phyloP scores from a whole-genome alignment of 2,888 invertebrate genomes.

The Mamestra brassicae region DNA sequence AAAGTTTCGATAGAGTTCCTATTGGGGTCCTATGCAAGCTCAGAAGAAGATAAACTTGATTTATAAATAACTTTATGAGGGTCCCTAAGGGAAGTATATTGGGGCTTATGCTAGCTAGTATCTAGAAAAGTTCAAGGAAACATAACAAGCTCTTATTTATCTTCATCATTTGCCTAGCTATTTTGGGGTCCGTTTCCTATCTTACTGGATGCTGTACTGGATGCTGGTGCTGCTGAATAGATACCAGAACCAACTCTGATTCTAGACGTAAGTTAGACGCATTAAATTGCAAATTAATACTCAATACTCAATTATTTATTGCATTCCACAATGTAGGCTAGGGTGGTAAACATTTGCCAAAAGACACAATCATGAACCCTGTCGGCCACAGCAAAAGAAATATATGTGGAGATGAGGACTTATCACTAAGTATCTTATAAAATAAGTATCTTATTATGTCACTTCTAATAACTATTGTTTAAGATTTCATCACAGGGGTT shows the following conservation, averaged over 20 bases:
- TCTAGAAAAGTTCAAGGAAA: not conserved
- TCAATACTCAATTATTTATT: no score
- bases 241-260: not conserved
- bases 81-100: not conserved
- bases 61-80: not conserved
- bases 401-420: no score
- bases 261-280: not conserved
- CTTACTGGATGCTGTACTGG: not conserved
- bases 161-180: not conserved
- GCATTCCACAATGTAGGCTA: no score
- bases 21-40: not conserved
- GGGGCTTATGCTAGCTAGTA: not conserved
- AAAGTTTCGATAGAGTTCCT: no score
- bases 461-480: not conserved
- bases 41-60: not conserved
- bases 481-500: constrained; percentile 29
- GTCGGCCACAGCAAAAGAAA: no score
- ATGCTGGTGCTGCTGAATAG: not conserved
- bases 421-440: no score
- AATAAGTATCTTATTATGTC: not conserved
- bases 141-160: not conserved
- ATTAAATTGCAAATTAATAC: not conserved
- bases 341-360: no score
- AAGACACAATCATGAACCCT: no score
- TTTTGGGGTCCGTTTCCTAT: not conserved